A percentile compares a stretch with the other conserved stretches of the same genome.
Evolutionary conservation across 2,113 vertebrate genomes (phyloP).

Genomic region (Malurus elegans): DNA sequence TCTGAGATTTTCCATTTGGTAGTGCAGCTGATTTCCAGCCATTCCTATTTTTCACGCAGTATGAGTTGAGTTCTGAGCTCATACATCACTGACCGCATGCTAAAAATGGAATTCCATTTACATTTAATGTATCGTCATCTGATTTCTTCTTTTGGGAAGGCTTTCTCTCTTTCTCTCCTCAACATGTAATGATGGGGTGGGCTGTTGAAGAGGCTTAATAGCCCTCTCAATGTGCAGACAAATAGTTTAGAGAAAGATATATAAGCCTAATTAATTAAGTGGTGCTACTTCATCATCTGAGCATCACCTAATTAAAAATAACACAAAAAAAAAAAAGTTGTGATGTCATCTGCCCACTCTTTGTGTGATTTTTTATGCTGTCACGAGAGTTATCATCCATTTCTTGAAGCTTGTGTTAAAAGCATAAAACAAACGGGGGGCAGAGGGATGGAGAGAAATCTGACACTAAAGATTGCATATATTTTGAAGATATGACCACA

Average conservation of each 20-base stretch:
- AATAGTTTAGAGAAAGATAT: not conserved
- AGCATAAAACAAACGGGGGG: not conserved
- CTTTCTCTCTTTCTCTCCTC: not conserved
- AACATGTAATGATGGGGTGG: not conserved
- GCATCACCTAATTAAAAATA: conserved; percentile 29
- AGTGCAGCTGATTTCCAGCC: conserved; percentile 21
- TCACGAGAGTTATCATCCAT: not conserved
- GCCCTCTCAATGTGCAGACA: not conserved
- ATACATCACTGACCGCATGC: conserved; percentile 30
- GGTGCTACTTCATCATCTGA: conserved; percentile 10
- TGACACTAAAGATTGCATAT: not conserved
- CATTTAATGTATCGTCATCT: conserved; percentile 24
- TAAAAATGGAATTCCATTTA: conserved; percentile 55
- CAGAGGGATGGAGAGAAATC: rapidly evolving
- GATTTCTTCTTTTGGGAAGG: not conserved
- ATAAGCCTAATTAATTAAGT: conserved; percentile 21
- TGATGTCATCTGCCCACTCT: not conserved
- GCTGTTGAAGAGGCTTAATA: not conserved
- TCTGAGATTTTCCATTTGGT: conserved; percentile 26
- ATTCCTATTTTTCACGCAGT: conserved; percentile 17
- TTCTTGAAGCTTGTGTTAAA: not conserved
- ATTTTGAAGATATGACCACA: not conserved
- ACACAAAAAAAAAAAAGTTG: not conserved
- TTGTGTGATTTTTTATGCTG: not conserved
- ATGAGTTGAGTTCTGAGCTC: conserved; percentile 7